Conservation (phyloP, 2,113 vertebrate genomes). For the Stigmatopora nigra region DNA sequence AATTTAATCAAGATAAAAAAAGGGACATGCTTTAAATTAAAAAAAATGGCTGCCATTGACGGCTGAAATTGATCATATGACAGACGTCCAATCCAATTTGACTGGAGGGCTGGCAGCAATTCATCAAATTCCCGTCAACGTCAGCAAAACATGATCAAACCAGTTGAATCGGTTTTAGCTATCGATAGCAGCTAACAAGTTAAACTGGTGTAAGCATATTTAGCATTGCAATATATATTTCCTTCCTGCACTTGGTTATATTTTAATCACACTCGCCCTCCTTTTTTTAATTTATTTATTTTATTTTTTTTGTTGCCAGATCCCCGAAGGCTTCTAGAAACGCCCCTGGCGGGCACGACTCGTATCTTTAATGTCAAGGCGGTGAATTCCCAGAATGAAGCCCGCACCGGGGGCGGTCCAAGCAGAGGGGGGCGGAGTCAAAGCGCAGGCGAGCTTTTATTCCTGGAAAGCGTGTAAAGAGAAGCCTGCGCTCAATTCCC, state of each 20-base stretch:
- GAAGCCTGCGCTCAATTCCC: slow-evolving; percentile 58
- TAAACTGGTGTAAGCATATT: background rate
- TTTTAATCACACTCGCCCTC: background rate
- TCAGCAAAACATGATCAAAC: no score
- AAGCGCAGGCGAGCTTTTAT: slow-evolving; percentile 35
- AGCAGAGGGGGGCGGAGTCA: slow-evolving; percentile 57
- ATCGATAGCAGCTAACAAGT: no score
- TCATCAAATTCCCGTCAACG: no score
- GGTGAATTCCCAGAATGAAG: slow-evolving; percentile 63
- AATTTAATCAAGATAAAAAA: no score
- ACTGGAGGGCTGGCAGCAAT: no score
- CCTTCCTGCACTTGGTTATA: background rate
- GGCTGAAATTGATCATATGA: no score
- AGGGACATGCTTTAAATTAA: no score
- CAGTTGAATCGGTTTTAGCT: no score
- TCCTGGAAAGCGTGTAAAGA: slow-evolving; percentile 65
- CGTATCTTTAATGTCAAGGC: slow-evolving; percentile 66
- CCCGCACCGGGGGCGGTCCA: slow-evolving; percentile 43
- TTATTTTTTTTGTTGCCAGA: background rate
- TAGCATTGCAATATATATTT: background rate
- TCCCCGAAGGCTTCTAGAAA: background rate
- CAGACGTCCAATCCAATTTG: no score
- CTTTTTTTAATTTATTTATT: no score
- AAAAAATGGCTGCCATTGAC: no score
- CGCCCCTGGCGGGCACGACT: slow-evolving; percentile 41